A percentile compares a stretch with the other conserved stretches of the same genome.
phyloP scores from a whole-genome alignment of 2,797 vertebrate genomes.

The Parotocinclus haroldoi region DNA sequence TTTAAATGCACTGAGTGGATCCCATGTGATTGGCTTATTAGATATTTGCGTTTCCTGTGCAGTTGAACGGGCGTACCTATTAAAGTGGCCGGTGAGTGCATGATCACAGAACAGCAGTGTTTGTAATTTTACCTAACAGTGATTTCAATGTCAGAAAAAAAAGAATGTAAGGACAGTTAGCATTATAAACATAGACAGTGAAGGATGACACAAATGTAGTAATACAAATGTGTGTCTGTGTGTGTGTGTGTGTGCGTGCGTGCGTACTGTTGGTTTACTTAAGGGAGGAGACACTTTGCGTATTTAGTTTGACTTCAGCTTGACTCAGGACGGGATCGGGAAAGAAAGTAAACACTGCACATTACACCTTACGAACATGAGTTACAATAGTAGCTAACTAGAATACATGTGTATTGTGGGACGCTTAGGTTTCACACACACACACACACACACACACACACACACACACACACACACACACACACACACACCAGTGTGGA shows the following conservation, averaged over 20 bases:
- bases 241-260: background rate
- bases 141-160: no score
- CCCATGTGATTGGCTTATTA: no score
- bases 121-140: no score
- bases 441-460: no score
- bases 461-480: background rate
- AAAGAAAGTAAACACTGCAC: conserved; percentile 5
- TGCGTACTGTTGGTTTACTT: conserved; percentile 1
- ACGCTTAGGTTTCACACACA: background rate
- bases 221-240: background rate
- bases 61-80: no score
- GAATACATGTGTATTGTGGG: background rate
- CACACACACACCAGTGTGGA: background rate
- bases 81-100: background rate
- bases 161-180: no score
- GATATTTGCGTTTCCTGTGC: no score
- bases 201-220: no score
- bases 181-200: no score
- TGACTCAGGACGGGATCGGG: background rate
- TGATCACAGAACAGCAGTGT: background rate
- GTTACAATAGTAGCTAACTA: background rate
- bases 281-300: conserved; percentile 1
- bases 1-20: no score
- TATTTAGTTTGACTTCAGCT: background rate
- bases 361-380: conserved; percentile 21